Base-by-base conservation (phyloP, 1,140 invertebrate species). In the Aporrectodea caliginosa region DNA sequence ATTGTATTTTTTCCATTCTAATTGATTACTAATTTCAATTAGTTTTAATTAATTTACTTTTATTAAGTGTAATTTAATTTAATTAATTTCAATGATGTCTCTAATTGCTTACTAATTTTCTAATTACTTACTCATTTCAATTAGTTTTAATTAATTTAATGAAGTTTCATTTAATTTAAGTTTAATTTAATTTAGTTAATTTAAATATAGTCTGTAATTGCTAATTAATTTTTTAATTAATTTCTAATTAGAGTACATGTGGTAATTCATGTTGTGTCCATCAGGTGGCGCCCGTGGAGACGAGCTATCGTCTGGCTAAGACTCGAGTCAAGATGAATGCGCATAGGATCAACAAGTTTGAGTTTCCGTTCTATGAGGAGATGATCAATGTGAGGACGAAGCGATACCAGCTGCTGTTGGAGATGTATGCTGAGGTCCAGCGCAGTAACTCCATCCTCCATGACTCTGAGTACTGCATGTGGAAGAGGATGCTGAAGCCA, bases 361-460 rank as follows among this genome's bases (percentile, higher is more conserved):
- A 80, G 79, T 78, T 70, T 43, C 79, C 79, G 16, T 80, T 80
- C 58, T 80, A 78, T 29, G 79, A 80, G 32, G 69, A 77, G 70
- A 69, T 80, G 14, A 69, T 78, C 2, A 80, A 80, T 35, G 43
- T 80, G 35, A 68, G 79, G 1, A 71, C 35, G 12, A 81, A 81
- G 73, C 31, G 80, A 1, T 74, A 78, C 71, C 77, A 78, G 35
- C 71, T 81, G 32, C 58, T 81, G 80, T 71, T 81, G 32, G 76
- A 81, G n/a, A 81, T 81, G 80, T 81, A 81, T 29, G 80, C 80
- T 27, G 77, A 78, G 32, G 34, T 81, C n/a, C 80, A 78, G 71
- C 43, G 69, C 12, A 78, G 77, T 71, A 81, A 71, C 29, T 35
- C 30, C 69, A 35, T 73, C 33, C 77, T 81, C 29, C 69, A 78